Evolutionary conservation across 2,113 vertebrate species (phyloP), one percentile per base, ranked within the genome.

Genomic region (Malaclemys terrapin): DNA sequence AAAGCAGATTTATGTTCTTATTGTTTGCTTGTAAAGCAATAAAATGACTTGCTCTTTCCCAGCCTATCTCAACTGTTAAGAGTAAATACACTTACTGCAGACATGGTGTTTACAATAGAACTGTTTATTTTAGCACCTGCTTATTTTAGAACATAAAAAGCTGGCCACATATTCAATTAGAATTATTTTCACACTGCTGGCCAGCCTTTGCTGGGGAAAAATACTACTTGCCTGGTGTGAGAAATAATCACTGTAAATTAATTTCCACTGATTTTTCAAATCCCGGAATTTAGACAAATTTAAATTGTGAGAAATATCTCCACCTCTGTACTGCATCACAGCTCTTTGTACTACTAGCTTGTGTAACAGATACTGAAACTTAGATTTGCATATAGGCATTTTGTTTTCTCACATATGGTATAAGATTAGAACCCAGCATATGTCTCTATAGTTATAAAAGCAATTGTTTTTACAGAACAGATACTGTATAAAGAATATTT

Each of bases 381-480:
- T 85, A 90, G 91, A 88, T 96, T 93, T 95, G 94, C 72, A 87
- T 79, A 82, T 83, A 92, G 57, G 57, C 88, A 82, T 95, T 94
- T 95, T 89, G 86, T 94, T 96, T 95, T 93, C 91, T 94, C 56
- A 47, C 49, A 53, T 81, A 93, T n/a, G 4, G 78, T 82, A 83
- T 62, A 85, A 95, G 94, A 97, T 97, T 96, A 96, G 95, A 92
- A 96, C 79, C 93, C 93, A 96, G 89, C 97, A 95, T 97, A 96
- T 95, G 96, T 97, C 87, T 97, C 87, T 93, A 91, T 82, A 72
- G 88, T 90, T 96, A 96, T 96, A 97, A 97, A 97, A 96, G 94
- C 96, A 93, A 92, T 92, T 80, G 83, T 95, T 94, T 97, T 97
- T 97, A 94, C 92, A 97, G 95, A 97, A 96, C 87, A 97, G 94